Conservation (phyloP, 2,888 invertebrate species). For the Melieria omissa region DNA sequence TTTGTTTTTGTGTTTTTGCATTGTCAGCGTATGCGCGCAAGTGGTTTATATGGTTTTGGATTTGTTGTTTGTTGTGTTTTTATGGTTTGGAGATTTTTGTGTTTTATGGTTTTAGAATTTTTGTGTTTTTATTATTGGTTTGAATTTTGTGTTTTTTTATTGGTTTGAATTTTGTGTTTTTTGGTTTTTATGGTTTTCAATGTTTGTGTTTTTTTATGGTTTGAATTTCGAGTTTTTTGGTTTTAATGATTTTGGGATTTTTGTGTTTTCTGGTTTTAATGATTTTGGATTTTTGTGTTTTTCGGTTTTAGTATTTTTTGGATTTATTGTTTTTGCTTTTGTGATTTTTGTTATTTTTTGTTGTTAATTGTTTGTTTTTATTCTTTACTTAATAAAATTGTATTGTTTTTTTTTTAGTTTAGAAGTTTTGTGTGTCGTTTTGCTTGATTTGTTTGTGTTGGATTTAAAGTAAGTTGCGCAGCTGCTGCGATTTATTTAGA, state of each 20-base stretch:
- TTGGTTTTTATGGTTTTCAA: constrained; percentile 44
- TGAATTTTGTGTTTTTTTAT: constrained; percentile 43
- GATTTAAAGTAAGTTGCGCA: constrained; percentile 38
- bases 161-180: constrained; percentile 35
- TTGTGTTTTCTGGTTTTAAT: constrained; percentile 33
- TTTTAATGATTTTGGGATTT: constrained; percentile 19
- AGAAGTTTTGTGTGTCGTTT: constrained; percentile 40
- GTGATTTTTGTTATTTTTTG: not conserved
- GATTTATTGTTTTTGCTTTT: not conserved
- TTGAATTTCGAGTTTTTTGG: constrained; percentile 38
- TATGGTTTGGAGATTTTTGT: not conserved
- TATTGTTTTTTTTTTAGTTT: constrained; percentile 30
- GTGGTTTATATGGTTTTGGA: not conserved
- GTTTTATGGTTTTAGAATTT: not conserved
- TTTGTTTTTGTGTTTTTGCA: not conserved
- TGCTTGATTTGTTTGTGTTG: constrained; percentile 39
- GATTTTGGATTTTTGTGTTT: not conserved
- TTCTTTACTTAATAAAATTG: not conserved
- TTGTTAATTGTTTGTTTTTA: not conserved
- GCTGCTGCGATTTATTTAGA: constrained; percentile 34
- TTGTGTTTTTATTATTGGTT: not conserved
- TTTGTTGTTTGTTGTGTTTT: not conserved
- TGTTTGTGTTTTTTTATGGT: constrained; percentile 42
- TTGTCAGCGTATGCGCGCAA: not conserved
- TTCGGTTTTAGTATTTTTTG: not conserved